Evolutionary conservation across 2,113 vertebrate species (phyloP), one percentile per base, ranked within the genome.

Genomic region (Microcebus tavaratra): DNA sequence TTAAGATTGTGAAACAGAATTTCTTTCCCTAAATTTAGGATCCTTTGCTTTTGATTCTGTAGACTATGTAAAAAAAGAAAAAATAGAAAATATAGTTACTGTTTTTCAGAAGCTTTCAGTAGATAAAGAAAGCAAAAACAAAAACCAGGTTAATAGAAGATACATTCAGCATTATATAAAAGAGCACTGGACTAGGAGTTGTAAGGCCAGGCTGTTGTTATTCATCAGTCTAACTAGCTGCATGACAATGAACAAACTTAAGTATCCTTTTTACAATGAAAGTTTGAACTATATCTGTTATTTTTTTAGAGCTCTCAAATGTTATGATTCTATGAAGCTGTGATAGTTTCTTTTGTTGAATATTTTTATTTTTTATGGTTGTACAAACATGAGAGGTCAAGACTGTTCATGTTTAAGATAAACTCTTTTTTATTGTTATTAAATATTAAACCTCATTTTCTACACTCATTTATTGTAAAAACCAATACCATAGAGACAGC

Each of bases 21-120:
- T 91, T 84, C n/a, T 36, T 94, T 91, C 4, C 80, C 42, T 92
- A 86, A 88, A 63, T 96, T 73, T 92, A 68, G 29, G 48, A 55
- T 80, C 84, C 63, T 88, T 50, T 93, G 10, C 20, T 91, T 96
- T 65, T 93, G 68, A 91, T 87, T 59, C 34, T 50, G 36, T 94
- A 17, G 17, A 76, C 65, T 65, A 50, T 36, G 1, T 89, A 57
- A 4, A 61, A 61, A 61, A 61, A 61, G 61, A 63, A 63, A 29
- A 63, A 63, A 63, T 63, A 63, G 61, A 63, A 63, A 29, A 63
- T 63, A 63, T 63, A 29, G 25, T 89, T 96, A 11, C 39, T 86
- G 7, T 25, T 93, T 87, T 90, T 82, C 29, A 67, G 79, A 86
- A 57, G 55, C 57, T 87, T 91, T 29, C 27, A 88, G 5, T 68